Conservation (phyloP, 2,888 invertebrate genomes). For the Pocota personata region DNA sequence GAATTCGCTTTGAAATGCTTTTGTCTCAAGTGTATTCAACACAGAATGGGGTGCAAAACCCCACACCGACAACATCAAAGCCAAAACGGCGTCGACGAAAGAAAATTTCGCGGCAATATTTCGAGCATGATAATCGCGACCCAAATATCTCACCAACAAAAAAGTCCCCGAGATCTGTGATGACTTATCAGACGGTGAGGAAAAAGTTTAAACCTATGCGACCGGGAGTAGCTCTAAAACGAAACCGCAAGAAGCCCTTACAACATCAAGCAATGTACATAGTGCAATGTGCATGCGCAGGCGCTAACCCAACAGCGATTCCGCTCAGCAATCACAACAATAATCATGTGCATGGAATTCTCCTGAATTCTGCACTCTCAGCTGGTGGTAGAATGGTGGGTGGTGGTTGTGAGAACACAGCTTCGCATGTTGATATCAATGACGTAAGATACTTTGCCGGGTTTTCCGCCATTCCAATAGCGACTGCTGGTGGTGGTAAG, state of each 20-base stretch:
- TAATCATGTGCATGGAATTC: constrained; percentile 70
- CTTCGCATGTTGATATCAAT: constrained; percentile 64
- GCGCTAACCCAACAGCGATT: constrained; percentile 72
- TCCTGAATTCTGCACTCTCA: constrained; percentile 68
- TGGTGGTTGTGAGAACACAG: constrained; percentile 34
- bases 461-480: constrained; percentile 59
- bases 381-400: constrained; percentile 13
- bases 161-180: constrained; percentile 27
- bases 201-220: constrained; percentile 81
- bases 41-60: constrained; percentile 77
- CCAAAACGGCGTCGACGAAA: constrained; percentile 73
- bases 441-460: constrained; percentile 71
- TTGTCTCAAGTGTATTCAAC: constrained; percentile 75
- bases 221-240: constrained; percentile 74
- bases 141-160: constrained; percentile 15
- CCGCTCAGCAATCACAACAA: constrained; percentile 68
- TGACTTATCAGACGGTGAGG: constrained; percentile 79
- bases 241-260: constrained; percentile 56
- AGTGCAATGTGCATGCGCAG: constrained; percentile 77
- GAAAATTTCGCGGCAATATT: constrained; percentile 77
- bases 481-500: constrained; percentile 22
- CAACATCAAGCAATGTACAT: constrained; percentile 58
- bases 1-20: constrained; percentile 54
- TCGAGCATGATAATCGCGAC: constrained; percentile 81
- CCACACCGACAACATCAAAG: constrained; percentile 64